Base-by-base conservation (phyloP, 1,140 invertebrate genomes). In the Andrena cerasifolii region DNA sequence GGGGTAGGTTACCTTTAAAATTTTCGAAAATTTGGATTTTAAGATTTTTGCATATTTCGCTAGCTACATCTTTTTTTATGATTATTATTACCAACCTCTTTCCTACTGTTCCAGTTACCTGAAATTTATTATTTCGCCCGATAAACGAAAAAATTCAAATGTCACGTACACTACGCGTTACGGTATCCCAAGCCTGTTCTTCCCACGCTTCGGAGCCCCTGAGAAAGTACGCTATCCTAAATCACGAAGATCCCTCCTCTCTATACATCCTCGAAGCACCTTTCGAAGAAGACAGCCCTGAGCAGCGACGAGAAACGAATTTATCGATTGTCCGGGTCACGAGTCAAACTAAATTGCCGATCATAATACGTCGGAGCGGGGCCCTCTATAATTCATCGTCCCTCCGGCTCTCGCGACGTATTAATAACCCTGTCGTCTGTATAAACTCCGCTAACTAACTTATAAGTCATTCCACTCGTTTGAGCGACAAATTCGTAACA, bases 341-440 rank as follows among this genome's bases (percentile, higher is more conserved):
- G 73, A 76, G 73, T 68, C 73, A 49, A 76, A 76, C 73, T 76
- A 76, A 76, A 76, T 76, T 68, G 63, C 73, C 73, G 73, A 76
- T 76, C 63, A 58, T 76, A 76, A 76, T 68, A 76, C 65, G 73
- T 43, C 51, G 53, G 33, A 43, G 45, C 72, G 26, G 24, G 16
- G 24, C 24, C 45, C 28, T 62, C 54, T 61, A 77, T 62, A 77
- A 71, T 71, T 70, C 75, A 77, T 61, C 66, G 75, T 53, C 67
- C 51, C 24, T 16, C 18, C 54, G 36, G 61, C 21, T 40, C 49
- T n/a, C 21, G 40, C 43, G 75, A 40, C 67, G 43, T 73, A 51
- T 84, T 79, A 78, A 84, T 84, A 53, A 36, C 58, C 36, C 51
- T 61, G 54, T 51, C 53, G 75, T 61, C 66, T 62, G 56, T 70